These are phyloP conservation scores for Myiozetetes cayanensis DNA, from an alignment of 2,113 vertebrate genomes.

Conservation along the genomic window DNA sequence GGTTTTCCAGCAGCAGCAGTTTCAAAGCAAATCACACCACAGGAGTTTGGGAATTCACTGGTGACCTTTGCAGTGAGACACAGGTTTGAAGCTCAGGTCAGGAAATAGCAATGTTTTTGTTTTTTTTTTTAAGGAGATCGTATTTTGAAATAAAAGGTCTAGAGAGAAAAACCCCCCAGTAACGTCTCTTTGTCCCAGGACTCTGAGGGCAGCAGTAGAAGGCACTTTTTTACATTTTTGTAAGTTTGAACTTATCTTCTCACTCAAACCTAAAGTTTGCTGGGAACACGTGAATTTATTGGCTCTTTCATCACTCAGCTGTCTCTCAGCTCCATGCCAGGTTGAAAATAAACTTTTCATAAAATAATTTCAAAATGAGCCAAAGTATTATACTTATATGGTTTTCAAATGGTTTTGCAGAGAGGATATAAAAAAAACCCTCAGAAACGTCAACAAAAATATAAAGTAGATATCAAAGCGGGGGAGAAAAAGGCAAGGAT, in stretches of 20 bases:
- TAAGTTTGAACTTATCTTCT: not conserved
- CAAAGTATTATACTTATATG: not conserved
- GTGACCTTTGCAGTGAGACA: not conserved
- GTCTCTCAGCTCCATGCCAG: not conserved
- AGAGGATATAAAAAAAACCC: not conserved
- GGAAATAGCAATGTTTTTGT: not conserved
- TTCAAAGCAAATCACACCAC: not conserved
- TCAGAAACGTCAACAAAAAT: not conserved
- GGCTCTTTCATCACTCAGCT: not conserved
- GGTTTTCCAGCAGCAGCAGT: not conserved
- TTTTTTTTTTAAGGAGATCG: not conserved
- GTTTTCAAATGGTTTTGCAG: not conserved
- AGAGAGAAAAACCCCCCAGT: not conserved
- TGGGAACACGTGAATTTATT: not conserved
- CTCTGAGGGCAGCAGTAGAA: not conserved
- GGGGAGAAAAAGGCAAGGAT: not conserved
- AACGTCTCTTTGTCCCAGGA: not conserved
- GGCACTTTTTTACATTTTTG: not conserved
- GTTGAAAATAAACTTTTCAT: not conserved
- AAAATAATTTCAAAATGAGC: not conserved
- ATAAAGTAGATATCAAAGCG: not conserved
- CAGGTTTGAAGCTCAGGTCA: not conserved
- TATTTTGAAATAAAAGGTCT: not conserved
- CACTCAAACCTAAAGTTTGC: not conserved
- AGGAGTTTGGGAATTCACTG: not conserved